Evolutionary conservation across 2,888 invertebrate genomes (phyloP).

Genomic region (Epistrophe grossulariae): DNA sequence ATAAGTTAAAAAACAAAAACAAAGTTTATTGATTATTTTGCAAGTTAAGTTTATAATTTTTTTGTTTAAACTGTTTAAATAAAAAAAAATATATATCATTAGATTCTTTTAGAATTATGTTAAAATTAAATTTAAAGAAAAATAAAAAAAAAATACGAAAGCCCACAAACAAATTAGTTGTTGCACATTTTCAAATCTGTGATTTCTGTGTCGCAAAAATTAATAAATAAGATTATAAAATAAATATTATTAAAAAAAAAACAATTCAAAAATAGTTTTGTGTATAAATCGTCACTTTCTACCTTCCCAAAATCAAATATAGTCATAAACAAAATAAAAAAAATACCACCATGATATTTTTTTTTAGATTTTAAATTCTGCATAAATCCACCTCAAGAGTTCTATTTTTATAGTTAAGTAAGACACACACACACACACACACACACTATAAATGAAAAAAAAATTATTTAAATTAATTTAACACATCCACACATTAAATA

Average conservation of each 20-base stretch:
- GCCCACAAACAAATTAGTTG: slow-evolving; percentile 67
- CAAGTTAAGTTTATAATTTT: slow-evolving; percentile 32
- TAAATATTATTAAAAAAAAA: slow-evolving; percentile 36
- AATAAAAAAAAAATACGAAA: slow-evolving; percentile 30
- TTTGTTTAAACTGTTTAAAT: slow-evolving; percentile 1
- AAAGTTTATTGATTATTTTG: slow-evolving; percentile 26
- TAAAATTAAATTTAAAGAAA: slow-evolving; percentile 21
- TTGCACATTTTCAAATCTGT: slow-evolving; percentile 76
- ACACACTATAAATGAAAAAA: slow-evolving; percentile 44
- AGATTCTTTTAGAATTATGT: slow-evolving; percentile 64
- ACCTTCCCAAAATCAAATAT: slow-evolving; percentile 30
- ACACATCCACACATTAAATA: slow-evolving; percentile 52
- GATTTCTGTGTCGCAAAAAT: slow-evolving; percentile 74
- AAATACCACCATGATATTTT: slow-evolving; percentile 1
- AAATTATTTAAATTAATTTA: slow-evolving; percentile 37
- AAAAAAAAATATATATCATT: slow-evolving; percentile 41
- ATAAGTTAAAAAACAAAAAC: slow-evolving; percentile 40
- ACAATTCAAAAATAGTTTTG: slow-evolving; percentile 25
- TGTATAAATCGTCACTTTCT: slow-evolving; percentile 62
- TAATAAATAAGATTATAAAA: slow-evolving; percentile 53
- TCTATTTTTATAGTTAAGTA: slow-evolving; percentile 56
- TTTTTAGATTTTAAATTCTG: slow-evolving; percentile 43
- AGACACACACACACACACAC: slow-evolving; percentile 25
- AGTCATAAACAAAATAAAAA: background rate
- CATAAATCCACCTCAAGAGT: slow-evolving; percentile 50